Base-by-base conservation (phyloP, 2,797 vertebrate species). In the Tapera naevia region DNA sequence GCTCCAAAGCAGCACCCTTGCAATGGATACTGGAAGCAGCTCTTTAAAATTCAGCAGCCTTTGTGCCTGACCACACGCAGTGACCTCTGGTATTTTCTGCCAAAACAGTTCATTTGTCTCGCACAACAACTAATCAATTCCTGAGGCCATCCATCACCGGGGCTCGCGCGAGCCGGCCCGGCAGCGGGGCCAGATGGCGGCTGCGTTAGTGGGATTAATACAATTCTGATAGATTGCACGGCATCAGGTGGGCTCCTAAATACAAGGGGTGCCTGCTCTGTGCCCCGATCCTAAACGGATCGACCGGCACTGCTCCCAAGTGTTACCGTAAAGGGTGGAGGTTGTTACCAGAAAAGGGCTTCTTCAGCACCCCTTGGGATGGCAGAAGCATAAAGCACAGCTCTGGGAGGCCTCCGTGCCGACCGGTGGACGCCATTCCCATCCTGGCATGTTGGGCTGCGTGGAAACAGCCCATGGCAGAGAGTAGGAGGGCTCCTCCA, bases 81-180 rank as follows among this genome's bases (percentile, higher is more conserved):
- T 98, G 98, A 99, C 99, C 98, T 98, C 97, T 97, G 98, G 97
- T 98, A 98, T 98, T 98, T 98, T 98, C 98, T 98, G 98, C 98
- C 98, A 98, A 98, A 98, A 98, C 98, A 98, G 98, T 97, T 99
- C 99, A 99, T 99, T 98, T 97, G 98, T 99, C 99, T 99, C 98
- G 92, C 91, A 94, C 97, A 98, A 98, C 98, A 99, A 99, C 98
- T 99, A 99, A 99, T 99, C 99, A 99, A 99, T 99, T 98, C 98
- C 96, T 97, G 96, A 98, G 98, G 97, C 99, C 98, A 99, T 99
- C 99, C 98, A 98, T 99, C 99, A 98, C 79, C 17, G 93, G 85
- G 96, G 95, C 97, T 97, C 90, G 92, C 70, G 87, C 71, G 93
- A 96, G 96, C 94, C 51, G 89, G 97, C 84, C 97, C 91, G n/a